These are phyloP conservation scores for Ferdinandea cuprea DNA, from an alignment of 2,888 invertebrate species.

Conservation along the genomic window DNA sequence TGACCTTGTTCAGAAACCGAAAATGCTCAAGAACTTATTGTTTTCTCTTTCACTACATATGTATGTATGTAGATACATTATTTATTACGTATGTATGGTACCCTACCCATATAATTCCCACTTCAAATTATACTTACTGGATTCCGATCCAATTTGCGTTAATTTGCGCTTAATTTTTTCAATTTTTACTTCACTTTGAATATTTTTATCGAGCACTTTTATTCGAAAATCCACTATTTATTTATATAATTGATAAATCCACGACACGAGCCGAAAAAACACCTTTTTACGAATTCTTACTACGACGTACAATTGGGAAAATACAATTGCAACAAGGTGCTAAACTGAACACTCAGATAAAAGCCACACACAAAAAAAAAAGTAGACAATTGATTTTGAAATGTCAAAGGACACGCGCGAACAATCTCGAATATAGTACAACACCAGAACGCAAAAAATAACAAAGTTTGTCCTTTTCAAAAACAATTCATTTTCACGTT, in stretches of 20 bases:
- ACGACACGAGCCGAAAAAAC: background rate
- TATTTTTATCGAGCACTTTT: constrained; percentile 3
- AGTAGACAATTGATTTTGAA: constrained; percentile 66
- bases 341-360: constrained; percentile 34
- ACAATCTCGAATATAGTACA: constrained; percentile 25
- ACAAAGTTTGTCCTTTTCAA: constrained; percentile 51
- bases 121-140: constrained; percentile 38
- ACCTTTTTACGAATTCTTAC: background rate
- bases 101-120: background rate
- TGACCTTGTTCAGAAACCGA: constrained; percentile 64
- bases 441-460: constrained; percentile 29
- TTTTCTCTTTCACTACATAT: constrained; percentile 1
- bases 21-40: constrained; percentile 9
- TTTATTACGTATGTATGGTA: too few relatives aligned
- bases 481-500: constrained; percentile 67
- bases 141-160: constrained; percentile 42
- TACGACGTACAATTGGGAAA: constrained; percentile 27
- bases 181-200: constrained; percentile 19
- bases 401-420: constrained; percentile 74
- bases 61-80: background rate
- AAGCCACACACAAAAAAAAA: constrained; percentile 7
- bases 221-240: constrained; percentile 17
- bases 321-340: constrained; percentile 67
- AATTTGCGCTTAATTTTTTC: constrained; percentile 43
- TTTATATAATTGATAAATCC: background rate